Conservation (phyloP, 2,888 invertebrate species). For the Podabrus alpinus region DNA sequence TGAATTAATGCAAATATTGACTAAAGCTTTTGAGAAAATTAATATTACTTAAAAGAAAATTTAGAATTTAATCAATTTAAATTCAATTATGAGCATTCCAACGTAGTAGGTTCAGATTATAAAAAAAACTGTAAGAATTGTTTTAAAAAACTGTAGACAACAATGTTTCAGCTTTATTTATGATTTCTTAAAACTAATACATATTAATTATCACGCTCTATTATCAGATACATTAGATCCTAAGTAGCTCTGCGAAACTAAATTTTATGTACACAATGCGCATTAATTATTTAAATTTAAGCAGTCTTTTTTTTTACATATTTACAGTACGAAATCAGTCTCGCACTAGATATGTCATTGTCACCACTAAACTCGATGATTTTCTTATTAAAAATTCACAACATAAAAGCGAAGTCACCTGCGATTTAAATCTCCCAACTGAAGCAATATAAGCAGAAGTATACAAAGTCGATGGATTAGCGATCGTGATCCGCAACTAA, state of each 20-base stretch:
- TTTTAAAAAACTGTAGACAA: slow-evolving; percentile 3
- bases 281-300: slow-evolving; percentile 24
- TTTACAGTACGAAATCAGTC: slow-evolving; percentile 46
- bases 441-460: slow-evolving; percentile 13
- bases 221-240: slow-evolving; percentile 24
- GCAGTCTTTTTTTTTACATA: slow-evolving; percentile 40
- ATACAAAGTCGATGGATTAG: slow-evolving; percentile 25
- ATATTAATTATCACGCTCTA: slow-evolving; percentile 30
- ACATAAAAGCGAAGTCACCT: slow-evolving; percentile 28
- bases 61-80: not conserved
- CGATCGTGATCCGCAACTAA: slow-evolving; percentile 21
- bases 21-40: not conserved
- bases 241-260: slow-evolving; percentile 27
- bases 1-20: not conserved
- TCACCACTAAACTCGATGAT: slow-evolving; percentile 31
- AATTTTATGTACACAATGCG: slow-evolving; percentile 24
- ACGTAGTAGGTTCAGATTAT: not conserved
- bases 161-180: slow-evolving; percentile 27
- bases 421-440: slow-evolving; percentile 23
- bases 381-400: slow-evolving; percentile 23
- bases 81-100: not conserved
- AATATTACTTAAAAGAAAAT: not conserved
- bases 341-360: slow-evolving; percentile 43
- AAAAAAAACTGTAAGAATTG: not conserved
- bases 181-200: slow-evolving; percentile 23